A percentile compares a stretch with the other conserved stretches of the same genome.
These are phyloP conservation scores for Diabrotica virgifera DNA, from an alignment of 1,140 invertebrate species.

Conservation along the genomic window DNA sequence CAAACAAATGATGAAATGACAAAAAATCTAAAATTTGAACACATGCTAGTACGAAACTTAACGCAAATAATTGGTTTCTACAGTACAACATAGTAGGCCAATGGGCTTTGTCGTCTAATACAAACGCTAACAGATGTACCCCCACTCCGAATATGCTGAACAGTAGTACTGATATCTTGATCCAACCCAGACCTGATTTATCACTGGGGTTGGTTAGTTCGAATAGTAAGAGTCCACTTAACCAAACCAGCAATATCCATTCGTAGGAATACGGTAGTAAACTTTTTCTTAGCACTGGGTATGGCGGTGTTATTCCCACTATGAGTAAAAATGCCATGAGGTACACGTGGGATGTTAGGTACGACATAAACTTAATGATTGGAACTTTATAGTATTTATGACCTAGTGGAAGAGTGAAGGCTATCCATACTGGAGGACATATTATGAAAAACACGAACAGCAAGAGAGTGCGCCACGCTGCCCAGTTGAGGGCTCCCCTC, in stretches of 20 bases:
- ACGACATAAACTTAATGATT: conserved; percentile 99
- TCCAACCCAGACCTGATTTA: conserved; percentile 90
- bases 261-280: conserved; percentile 90
- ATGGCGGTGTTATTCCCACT: conserved; percentile 87
- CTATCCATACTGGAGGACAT: conserved; percentile 93
- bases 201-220: conserved; percentile 96
- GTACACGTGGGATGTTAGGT: conserved; percentile 96
- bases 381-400: conserved; percentile 95
- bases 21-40: conserved; percentile 96
- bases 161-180: conserved; percentile 87
- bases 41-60: conserved; percentile 91
- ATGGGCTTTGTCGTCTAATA: conserved; percentile 64
- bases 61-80: conserved; percentile 93
- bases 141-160: conserved; percentile 90
- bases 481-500: conserved; percentile 94
- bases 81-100: conserved; percentile 86
- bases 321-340: conserved; percentile 90
- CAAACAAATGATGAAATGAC: conserved; percentile 98
- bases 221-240: conserved; percentile 91
- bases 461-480: conserved; percentile 89
- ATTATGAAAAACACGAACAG: conserved; percentile 89
- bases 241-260: conserved; percentile 92
- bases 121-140: conserved; percentile 80
- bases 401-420: conserved; percentile 91
- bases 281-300: conserved; percentile 69